Evolutionary conservation across 1,140 invertebrate genomes (phyloP).

Genomic region (Aphelenchoides avenae): DNA sequence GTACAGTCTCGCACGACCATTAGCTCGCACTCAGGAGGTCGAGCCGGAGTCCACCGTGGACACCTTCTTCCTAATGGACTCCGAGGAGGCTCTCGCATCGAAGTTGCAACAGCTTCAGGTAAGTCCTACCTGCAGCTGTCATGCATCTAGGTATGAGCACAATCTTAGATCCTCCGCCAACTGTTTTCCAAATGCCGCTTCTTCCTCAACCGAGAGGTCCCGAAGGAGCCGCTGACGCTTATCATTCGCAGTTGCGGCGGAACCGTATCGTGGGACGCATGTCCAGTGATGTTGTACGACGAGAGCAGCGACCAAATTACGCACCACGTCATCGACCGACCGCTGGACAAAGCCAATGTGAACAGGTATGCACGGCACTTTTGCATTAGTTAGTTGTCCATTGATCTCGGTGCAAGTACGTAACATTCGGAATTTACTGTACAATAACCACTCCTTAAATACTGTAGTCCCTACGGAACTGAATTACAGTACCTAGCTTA

Average conservation of each 20-base stretch:
- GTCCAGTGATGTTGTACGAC: conserved; percentile 79
- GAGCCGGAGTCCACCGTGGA: no score
- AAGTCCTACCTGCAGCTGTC: no score
- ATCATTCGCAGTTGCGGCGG: conserved; percentile 70
- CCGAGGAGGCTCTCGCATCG: conserved; percentile 68
- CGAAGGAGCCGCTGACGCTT: conserved; percentile 65
- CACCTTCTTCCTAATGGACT: no score
- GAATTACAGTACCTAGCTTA: no score
- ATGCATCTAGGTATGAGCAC: no score
- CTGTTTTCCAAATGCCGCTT: conserved; percentile 88
- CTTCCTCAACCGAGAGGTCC: conserved; percentile 82
- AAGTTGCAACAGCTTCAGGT: conserved; percentile 74
- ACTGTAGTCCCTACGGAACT: no score
- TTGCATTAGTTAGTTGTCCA: no score
- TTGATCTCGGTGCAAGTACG: no score
- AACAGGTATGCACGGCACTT: conserved; percentile 32
- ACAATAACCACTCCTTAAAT: no score
- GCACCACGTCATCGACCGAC: conserved; percentile 94
- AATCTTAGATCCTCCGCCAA: conserved; percentile 71
- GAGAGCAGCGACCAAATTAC: conserved; percentile 88
- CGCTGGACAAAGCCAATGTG: conserved; percentile 59
- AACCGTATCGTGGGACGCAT: conserved; percentile 90
- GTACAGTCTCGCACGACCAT: no score
- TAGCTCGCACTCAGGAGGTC: no score
- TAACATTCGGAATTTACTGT: no score